Conservation (phyloP, 2,113 vertebrate genomes). For the Laterallus jamaicensis region DNA sequence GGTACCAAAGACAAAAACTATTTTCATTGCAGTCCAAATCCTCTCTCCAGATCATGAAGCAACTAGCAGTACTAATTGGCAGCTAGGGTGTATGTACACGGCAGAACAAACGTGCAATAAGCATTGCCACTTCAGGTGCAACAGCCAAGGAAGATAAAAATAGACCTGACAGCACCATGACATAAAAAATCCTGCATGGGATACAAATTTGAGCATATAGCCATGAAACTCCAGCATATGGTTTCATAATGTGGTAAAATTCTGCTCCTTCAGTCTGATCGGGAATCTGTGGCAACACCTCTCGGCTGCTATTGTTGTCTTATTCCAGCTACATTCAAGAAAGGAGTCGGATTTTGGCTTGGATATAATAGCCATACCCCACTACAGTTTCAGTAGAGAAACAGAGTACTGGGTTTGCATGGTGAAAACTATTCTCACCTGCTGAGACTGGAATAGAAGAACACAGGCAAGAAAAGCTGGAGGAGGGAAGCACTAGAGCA, state of each 20-base stretch:
- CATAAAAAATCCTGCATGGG: not conserved
- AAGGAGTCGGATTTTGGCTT: constrained; percentile 31
- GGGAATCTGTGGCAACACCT: not conserved
- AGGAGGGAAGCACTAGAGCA: not conserved
- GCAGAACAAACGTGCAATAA: not conserved
- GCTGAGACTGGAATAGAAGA: constrained; percentile 9
- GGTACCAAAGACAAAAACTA: not conserved
- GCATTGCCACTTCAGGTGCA: not conserved
- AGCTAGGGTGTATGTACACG: not conserved
- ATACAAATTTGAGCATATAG: not conserved
- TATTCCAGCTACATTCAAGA: not conserved
- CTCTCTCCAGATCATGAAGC: not conserved
- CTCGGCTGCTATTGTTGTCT: constrained; percentile 16
- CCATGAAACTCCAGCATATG: not conserved
- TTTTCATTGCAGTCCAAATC: not conserved
- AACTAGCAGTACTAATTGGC: not conserved
- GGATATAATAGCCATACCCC: not conserved
- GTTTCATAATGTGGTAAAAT: not conserved
- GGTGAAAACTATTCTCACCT: constrained; percentile 38
- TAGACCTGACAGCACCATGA: not conserved
- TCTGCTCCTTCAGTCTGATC: not conserved
- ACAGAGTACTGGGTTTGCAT: not conserved
- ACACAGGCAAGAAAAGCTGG: not conserved
- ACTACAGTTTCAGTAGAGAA: constrained; percentile 41
- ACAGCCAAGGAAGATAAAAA: not conserved